phyloP scores from a whole-genome alignment of 2,888 invertebrate genomes.

The Pogonocherus hispidulus region DNA sequence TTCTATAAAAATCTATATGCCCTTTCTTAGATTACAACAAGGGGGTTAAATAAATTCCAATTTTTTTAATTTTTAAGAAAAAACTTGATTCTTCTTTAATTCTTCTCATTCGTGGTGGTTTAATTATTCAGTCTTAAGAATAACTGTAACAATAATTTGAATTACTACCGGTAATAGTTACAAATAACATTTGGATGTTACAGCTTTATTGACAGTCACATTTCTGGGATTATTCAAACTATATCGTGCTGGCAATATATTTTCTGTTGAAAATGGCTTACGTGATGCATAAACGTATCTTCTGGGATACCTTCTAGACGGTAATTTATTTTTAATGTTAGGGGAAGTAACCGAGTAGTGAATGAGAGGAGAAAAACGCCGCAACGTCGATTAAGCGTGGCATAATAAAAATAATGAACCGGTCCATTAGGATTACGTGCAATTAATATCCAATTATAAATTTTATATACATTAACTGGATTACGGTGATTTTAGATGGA shows the following conservation, averaged over 20 bases:
- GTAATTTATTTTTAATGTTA: not conserved
- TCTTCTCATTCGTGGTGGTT: no score
- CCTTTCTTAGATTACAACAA: no score
- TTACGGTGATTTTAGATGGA: not conserved
- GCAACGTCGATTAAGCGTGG: not conserved
- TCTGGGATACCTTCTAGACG: not conserved
- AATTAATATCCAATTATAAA: not conserved
- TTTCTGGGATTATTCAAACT: no score
- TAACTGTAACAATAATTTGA: no score
- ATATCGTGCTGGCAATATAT: not conserved
- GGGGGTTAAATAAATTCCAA: no score
- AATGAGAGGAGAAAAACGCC: not conserved
- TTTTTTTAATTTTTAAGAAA: no score
- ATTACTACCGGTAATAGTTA: no score
- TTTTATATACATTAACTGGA: slow-evolving; percentile 1
- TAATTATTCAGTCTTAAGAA: no score
- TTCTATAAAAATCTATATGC: no score
- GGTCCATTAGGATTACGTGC: not conserved
- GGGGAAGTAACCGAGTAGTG: not conserved
- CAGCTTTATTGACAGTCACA: no score
- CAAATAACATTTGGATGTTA: no score
- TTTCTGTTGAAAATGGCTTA: not conserved
- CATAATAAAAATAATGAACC: slow-evolving; percentile 4
- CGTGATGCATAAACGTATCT: not conserved
- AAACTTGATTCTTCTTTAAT: no score